A percentile compares a stretch with the other conserved stretches of the same genome.
Conservation (phyloP, 1,140 invertebrate species). For the Drosophila lini region DNA sequence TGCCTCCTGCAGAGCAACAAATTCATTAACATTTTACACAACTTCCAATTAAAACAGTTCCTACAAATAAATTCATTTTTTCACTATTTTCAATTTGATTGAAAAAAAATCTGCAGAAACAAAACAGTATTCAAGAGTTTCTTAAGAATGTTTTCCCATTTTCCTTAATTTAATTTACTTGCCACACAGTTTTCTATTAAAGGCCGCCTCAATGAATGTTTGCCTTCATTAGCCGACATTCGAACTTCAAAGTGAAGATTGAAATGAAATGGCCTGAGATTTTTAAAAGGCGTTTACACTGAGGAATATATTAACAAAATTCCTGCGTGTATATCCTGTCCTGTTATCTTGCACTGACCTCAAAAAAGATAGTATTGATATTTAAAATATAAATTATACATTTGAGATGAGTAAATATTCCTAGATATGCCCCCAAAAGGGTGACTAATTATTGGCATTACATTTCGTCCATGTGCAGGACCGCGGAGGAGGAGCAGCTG, state of each 20-base stretch:
- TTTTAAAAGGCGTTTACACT: background rate
- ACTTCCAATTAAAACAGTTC: background rate
- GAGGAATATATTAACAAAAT: background rate
- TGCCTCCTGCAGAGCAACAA: conserved; percentile 3
- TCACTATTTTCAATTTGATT: background rate
- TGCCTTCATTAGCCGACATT: conserved; percentile 44
- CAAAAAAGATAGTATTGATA: background rate
- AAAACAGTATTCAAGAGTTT: background rate
- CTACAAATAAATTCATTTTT: background rate
- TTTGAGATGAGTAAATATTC: background rate
- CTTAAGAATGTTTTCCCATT: background rate
- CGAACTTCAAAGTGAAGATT: conserved; percentile 64
- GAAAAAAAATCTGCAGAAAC: background rate
- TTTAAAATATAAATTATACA: background rate
- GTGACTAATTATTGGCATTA: background rate
- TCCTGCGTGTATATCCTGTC: background rate
- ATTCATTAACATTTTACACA: conserved; percentile 25
- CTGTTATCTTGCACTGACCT: background rate
- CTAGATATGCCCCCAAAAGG: background rate
- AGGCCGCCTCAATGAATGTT: conserved; percentile 13
- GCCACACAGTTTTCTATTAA: background rate
- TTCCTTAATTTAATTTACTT: conserved; percentile 28
- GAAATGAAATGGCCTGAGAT: conserved; percentile 26
- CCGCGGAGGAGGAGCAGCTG: conserved; percentile 59
- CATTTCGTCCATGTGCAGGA: conserved; percentile 19